Evolutionary conservation across 2,888 invertebrate species (phyloP).

Genomic region (Drosophila tanythrix): DNA sequence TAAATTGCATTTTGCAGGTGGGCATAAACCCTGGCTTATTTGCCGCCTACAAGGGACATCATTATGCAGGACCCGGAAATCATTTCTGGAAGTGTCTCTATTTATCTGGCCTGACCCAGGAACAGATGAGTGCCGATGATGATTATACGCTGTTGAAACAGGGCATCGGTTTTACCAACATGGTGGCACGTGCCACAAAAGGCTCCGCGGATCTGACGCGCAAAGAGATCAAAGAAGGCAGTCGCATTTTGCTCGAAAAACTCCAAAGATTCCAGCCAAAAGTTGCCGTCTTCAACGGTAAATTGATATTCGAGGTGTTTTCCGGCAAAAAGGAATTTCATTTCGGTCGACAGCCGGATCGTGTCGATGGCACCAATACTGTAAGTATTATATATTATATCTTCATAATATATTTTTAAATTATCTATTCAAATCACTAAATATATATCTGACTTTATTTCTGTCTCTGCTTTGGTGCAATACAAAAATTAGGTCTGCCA

Average conservation of each 20-base stretch:
- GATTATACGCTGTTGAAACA: constrained; percentile 96
- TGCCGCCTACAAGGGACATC: constrained; percentile 99
- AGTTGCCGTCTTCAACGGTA: constrained; percentile 99
- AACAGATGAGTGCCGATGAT: constrained; percentile 98
- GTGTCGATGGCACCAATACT: constrained; percentile 96
- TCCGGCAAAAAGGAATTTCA: constrained; percentile 98
- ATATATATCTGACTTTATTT: not conserved
- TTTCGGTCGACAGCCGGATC: constrained; percentile 97
- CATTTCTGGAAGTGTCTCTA: constrained; percentile 99
- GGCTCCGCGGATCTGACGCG: constrained; percentile 97
- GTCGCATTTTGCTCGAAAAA: constrained; percentile 94
- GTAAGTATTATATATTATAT: constrained; percentile 87
- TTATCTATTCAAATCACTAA: too few species aligned
- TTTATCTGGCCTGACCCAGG: constrained; percentile 96
- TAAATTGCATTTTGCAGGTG: constrained; percentile 88
- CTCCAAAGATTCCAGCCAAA: constrained; percentile 96
- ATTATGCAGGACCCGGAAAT: constrained; percentile 99
- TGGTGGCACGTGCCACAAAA: constrained; percentile 97
- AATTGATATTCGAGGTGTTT: constrained; percentile 98
- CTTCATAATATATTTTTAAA: not conserved
- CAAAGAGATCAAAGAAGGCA: constrained; percentile 97
- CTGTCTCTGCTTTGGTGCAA: not conserved
- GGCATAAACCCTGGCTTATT: constrained; percentile 99
- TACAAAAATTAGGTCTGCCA: not conserved
- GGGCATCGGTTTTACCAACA: constrained; percentile 99